A percentile compares a stretch with the other conserved stretches of the same genome.
phyloP scores from a whole-genome alignment of 2,888 invertebrate genomes.

The Alloplasta piceator region DNA sequence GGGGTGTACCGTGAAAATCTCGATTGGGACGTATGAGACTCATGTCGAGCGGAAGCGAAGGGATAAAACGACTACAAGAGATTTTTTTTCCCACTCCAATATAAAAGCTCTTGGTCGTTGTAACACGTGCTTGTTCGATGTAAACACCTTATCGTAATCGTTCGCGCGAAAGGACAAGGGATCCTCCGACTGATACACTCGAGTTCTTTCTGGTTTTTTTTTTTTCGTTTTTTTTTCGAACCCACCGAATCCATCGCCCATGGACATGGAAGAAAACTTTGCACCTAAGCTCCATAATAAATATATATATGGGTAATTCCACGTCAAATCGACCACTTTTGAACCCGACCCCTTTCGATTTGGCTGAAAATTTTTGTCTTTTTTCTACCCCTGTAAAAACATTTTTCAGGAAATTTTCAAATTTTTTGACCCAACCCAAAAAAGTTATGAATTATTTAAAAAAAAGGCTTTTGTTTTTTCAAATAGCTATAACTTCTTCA shows the following conservation, averaged over 20 bases:
- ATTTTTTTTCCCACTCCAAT: slow-evolving; percentile 5
- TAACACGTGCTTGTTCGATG: not conserved
- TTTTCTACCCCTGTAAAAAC: too few relatives aligned
- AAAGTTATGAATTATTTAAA: too few relatives aligned
- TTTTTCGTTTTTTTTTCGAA: too few relatives aligned
- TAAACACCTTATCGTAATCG: slow-evolving; percentile 36
- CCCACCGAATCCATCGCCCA: not conserved
- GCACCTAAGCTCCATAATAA: not conserved
- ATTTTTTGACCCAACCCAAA: too few relatives aligned
- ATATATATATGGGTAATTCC: too few relatives aligned
- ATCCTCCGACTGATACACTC: slow-evolving; percentile 5
- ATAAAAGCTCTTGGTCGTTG: slow-evolving; percentile 30
- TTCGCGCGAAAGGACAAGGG: slow-evolving; percentile 38
- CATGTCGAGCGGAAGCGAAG: not conserved
- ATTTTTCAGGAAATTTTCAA: too few relatives aligned
- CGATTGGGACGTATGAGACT: not conserved
- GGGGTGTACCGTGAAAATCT: not conserved
- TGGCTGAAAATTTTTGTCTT: too few relatives aligned
- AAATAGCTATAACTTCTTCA: too few relatives aligned
- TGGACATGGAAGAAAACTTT: not conserved
- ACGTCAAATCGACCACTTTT: too few relatives aligned
- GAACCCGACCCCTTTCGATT: too few relatives aligned
- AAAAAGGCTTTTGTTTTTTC: too few relatives aligned
- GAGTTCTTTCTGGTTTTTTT: slow-evolving; percentile 7
- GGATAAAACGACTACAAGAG: slow-evolving; percentile 28